Base-by-base conservation (phyloP, 2,797 vertebrate genomes). In the Xenentodon cancila region DNA sequence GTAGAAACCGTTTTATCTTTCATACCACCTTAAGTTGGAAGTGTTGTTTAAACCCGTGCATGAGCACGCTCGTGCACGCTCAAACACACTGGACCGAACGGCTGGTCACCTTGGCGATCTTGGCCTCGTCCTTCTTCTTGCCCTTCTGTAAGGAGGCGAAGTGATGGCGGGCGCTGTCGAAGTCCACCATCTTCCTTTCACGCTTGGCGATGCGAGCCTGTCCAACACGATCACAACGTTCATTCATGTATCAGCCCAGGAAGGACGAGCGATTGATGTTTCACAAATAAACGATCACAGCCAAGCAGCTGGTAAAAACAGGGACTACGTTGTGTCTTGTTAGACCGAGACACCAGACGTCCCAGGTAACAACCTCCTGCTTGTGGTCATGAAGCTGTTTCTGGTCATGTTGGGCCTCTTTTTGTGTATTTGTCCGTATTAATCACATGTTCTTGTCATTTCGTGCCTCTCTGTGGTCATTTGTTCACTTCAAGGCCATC, bases 171-270 rank as follows among this genome's bases (percentile, higher is more conserved):
- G 97, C 97, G 19, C 97, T 99, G 92, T 99, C 97, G 0, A 94
- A 99, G 90, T 99, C 97, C 81, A 98, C 96, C 77, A 99, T 91
- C 88, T 99, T 99, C 86, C 97, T 94, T 50, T 97, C 97, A 0
- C 97, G 93, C 84, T 99, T 99, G 0, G 97, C 96, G 0, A 99
- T 97, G 22, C 97, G 97, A 47, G 96, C 94, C 97, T 97, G 84
- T 25, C 20, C 7, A 6, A 45, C 42, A 34, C 0, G 20, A 25
- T 3, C 25, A 25, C 25, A 25, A 25, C 3, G 3, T 25, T 25
- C 25, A 5, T 3, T 25, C 25, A 25, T 25, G 25, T 3, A 25
- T 5, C 25, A n/a, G 25, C 25, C 3, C 25, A 3, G 25, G 25
- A 25, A 3, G 25, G 25, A 25, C 25, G 25, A 25, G 25, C 25